A percentile compares a stretch with the other conserved stretches of the same genome.
Conservation (phyloP, 2,888 invertebrate species). For the Monochamus alternatus region DNA sequence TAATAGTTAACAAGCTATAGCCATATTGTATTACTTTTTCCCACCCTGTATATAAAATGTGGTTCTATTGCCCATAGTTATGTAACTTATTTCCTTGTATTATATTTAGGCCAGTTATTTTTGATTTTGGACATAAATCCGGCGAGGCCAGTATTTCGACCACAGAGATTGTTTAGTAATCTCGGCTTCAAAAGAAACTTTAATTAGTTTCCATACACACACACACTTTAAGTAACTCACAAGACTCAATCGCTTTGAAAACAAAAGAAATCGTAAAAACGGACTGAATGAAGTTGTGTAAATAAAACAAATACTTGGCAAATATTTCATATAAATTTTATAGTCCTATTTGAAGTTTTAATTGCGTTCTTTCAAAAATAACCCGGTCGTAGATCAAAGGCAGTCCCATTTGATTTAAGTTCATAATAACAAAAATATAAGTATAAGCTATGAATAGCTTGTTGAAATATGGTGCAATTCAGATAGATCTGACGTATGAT, state of each 20-base stretch:
- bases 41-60: too few species aligned
- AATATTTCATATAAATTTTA: slow-evolving; percentile 40
- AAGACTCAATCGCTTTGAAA: slow-evolving; percentile 21
- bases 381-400: slow-evolving; percentile 28
- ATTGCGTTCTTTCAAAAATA: slow-evolving; percentile 25
- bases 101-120: slow-evolving; percentile 2
- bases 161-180: slow-evolving; percentile 4
- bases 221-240: slow-evolving; percentile 20
- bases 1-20: too few species aligned
- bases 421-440: slow-evolving; percentile 22
- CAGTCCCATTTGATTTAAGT: slow-evolving; percentile 19
- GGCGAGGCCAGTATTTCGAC: not conserved
- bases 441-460: slow-evolving; percentile 30
- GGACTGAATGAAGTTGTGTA: slow-evolving; percentile 18
- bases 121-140: not conserved
- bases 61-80: not conserved
- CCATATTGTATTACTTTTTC: too few species aligned
- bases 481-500: not conserved
- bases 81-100: not conserved
- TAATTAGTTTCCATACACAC: slow-evolving; percentile 8
- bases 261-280: slow-evolving; percentile 32
- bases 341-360: slow-evolving; percentile 36
- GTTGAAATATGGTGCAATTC: slow-evolving; percentile 5
- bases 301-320: slow-evolving; percentile 33
- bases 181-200: slow-evolving; percentile 11